Conservation (phyloP, 2,888 invertebrate genomes). For the Xanthia togata region DNA sequence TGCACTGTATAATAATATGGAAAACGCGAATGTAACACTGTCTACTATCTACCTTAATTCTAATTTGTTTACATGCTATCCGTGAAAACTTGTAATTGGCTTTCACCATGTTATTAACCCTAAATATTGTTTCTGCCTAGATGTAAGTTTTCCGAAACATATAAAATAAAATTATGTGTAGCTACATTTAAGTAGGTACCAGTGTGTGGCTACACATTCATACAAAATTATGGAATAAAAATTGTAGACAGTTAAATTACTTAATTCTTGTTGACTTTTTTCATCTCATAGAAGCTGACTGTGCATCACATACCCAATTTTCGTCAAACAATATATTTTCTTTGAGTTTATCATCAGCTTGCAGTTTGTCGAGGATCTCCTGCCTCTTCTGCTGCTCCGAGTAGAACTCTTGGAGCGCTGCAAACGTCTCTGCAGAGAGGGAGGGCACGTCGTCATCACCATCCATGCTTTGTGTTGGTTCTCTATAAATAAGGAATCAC, state of each 20-base stretch:
- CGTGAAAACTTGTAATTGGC: too few relatives aligned
- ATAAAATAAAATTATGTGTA: too few relatives aligned
- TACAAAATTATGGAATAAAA: background rate
- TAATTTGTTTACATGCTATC: too few relatives aligned
- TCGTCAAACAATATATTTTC: conserved; percentile 92
- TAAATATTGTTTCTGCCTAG: too few relatives aligned
- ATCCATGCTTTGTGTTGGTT: conserved; percentile 29
- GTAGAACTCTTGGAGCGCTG: conserved; percentile 94
- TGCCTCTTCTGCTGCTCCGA: conserved; percentile 92
- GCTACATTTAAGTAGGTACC: background rate
- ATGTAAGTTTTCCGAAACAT: too few relatives aligned
- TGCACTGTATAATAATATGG: too few relatives aligned
- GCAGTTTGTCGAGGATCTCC: conserved; percentile 87
- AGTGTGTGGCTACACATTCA: background rate
- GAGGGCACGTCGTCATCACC: conserved; percentile 88
- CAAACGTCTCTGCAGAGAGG: conserved; percentile 93
- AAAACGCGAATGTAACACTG: too few relatives aligned
- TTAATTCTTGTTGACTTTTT: background rate
- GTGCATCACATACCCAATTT: conserved; percentile 92
- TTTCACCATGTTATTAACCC: too few relatives aligned
- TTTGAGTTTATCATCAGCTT: conserved; percentile 83
- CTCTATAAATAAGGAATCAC: background rate
- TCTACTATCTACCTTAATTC: too few relatives aligned
- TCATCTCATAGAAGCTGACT: too few relatives aligned
- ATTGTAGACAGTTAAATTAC: background rate